Evolutionary conservation across 1,140 invertebrate species (phyloP), one percentile per base, ranked within the genome.

Genomic region (Drosophila mauritiana): DNA sequence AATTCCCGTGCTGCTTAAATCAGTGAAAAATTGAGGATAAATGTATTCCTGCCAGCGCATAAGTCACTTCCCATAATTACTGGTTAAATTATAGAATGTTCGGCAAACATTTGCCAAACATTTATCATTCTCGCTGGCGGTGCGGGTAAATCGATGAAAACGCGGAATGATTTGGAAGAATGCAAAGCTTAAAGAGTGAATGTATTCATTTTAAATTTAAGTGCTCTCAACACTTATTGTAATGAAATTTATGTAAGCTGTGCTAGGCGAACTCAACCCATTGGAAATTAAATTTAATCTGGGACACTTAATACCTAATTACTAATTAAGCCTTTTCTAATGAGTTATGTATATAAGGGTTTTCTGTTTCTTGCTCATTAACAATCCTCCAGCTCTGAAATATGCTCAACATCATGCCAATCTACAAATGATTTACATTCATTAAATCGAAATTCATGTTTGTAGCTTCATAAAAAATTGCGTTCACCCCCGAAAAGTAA

Each of bases 1-100:
- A 70, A 70, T 48, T 70, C 15, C 20, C 4, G 17, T 34, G 48
- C 22, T 40, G 65, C 20, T 64, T 64, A 57, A 64, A 64, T 64
- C 46, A 57, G 49, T 39, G 36, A 69, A 70, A 70, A 70, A 70
- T 70, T 42, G 36, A 40, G 56, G 51, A 70, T 70, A 70, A 70
- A 70, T 57, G 63, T 69, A 42, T 70, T 69, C 46, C 46, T 46
- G 40, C 20, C 64, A 25, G 36, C 42, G 64, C 64, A 56, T 69
- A 70, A 70, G 64, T 70, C 67, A 70, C 67, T 70, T 69, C 43
- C 51, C 64, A 70, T 70, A 70, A 70, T 70, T 70, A 70, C 64
- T 70, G 67, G 51, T 70, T 70, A 70, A 69, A 70, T 70, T 69
- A 3, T 69, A 10, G 22, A 39, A 46, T 54, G 34, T 54, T 69